phyloP scores from a whole-genome alignment of 2,113 vertebrate species.

The Lepidothrix coronata region DNA sequence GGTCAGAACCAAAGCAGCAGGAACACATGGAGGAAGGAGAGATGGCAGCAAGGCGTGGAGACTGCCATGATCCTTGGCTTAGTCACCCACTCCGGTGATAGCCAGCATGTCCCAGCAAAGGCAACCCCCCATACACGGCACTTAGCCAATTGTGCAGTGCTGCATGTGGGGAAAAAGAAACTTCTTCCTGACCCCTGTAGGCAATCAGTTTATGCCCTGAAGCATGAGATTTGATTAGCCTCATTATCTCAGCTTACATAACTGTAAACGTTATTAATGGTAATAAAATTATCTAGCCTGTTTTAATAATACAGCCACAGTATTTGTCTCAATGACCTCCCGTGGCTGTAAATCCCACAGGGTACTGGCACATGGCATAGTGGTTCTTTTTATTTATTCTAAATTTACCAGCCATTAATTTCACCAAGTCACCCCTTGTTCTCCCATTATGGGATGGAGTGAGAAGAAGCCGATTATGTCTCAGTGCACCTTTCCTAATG shows the following conservation, averaged over 20 bases:
- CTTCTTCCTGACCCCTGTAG: conserved; percentile 64
- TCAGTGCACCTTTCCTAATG: background rate
- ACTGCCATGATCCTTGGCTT: background rate
- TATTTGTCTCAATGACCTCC: conserved; percentile 62
- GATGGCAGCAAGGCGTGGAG: background rate
- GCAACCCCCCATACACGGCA: fast-evolving
- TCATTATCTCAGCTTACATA: conserved; percentile 72
- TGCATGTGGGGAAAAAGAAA: conserved; percentile 22
- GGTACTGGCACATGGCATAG: background rate
- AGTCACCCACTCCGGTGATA: background rate
- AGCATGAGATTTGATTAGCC: conserved; percentile 74
- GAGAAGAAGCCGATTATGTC: background rate
- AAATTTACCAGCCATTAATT: conserved; percentile 52
- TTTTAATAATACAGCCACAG: conserved; percentile 62
- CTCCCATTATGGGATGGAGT: background rate
- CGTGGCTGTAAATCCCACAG: conserved; percentile 36
- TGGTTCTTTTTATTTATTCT: conserved; percentile 48
- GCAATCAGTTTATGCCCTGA: conserved; percentile 68
- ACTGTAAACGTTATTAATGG: conserved; percentile 71
- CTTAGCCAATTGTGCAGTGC: background rate
- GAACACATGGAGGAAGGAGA: background rate
- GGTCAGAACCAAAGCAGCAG: background rate
- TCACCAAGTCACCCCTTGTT: conserved; percentile 13
- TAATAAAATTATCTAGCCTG: conserved; percentile 70
- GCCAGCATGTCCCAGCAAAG: background rate